Evolutionary conservation across 2,113 vertebrate species (phyloP).

Genomic region (Prochilodus magdalenae): DNA sequence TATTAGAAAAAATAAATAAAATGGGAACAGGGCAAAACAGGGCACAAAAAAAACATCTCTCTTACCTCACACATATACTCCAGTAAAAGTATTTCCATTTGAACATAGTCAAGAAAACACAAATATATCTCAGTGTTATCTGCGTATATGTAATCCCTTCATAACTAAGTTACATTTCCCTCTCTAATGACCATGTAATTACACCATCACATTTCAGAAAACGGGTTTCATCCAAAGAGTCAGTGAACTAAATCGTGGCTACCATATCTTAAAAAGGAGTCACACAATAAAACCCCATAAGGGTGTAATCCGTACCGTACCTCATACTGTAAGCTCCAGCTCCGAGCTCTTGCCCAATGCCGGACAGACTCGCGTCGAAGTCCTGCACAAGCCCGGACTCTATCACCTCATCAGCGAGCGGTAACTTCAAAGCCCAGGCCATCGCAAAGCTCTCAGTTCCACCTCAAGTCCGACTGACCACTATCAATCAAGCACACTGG

Average conservation of each 20-base stretch:
- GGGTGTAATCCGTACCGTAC: constrained; percentile 68
- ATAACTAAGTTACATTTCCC: too few relatives aligned
- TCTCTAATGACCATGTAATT: not conserved
- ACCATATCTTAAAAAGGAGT: not conserved
- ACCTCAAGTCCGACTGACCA: constrained; percentile 44
- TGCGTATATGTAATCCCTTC: too few relatives aligned
- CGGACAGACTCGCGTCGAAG: constrained; percentile 96
- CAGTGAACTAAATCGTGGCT: not conserved
- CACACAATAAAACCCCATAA: not conserved
- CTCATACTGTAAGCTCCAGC: constrained; percentile 99
- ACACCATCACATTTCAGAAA: not conserved
- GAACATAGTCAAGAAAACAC: too few relatives aligned
- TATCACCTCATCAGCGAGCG: constrained; percentile 95
- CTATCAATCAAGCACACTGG: constrained; percentile 9
- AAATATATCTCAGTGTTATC: too few relatives aligned
- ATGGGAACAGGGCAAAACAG: too few relatives aligned
- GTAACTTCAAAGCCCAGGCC: constrained; percentile 97
- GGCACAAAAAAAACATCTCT: too few relatives aligned
- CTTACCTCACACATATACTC: too few relatives aligned
- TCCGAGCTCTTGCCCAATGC: constrained; percentile 96
- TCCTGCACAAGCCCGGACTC: constrained; percentile 97
- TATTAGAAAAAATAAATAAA: too few relatives aligned
- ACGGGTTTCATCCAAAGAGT: not conserved
- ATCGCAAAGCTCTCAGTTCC: constrained; percentile 68
- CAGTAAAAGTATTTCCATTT: too few relatives aligned